phyloP scores from a whole-genome alignment of 1,140 invertebrate species.

The Drosophila orosa region DNA sequence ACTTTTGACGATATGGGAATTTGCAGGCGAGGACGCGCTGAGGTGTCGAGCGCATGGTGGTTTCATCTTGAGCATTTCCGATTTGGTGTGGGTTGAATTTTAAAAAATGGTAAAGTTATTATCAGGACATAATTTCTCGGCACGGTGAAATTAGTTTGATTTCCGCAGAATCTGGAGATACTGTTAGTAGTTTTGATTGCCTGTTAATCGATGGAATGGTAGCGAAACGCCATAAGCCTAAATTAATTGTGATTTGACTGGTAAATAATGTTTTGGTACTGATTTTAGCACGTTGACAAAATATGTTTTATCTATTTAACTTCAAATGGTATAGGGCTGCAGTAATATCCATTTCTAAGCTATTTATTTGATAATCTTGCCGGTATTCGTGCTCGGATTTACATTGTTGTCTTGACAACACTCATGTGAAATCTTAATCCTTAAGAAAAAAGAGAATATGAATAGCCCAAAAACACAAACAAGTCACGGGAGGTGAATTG shows the following conservation, averaged over 20 bases:
- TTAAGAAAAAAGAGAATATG: constrained; percentile 36
- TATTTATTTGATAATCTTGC: constrained; percentile 43
- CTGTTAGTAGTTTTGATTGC: constrained; percentile 37
- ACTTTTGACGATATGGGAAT: constrained; percentile 27
- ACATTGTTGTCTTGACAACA: constrained; percentile 51
- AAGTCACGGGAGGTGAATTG: constrained; percentile 31
- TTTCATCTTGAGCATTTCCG: constrained; percentile 18
- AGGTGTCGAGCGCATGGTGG: constrained; percentile 3
- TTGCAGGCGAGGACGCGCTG: not conserved
- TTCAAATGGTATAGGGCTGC: not conserved
- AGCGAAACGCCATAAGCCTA: not conserved
- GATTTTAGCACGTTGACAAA: too few relatives aligned
- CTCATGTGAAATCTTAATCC: constrained; percentile 44
- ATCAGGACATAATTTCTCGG: constrained; percentile 5
- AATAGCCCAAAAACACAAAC: constrained; percentile 25
- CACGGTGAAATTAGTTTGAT: constrained; percentile 54
- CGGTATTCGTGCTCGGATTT: constrained; percentile 39
- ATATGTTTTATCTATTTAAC: not conserved
- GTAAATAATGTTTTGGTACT: too few relatives aligned
- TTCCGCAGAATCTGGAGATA: constrained; percentile 20
- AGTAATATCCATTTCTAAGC: not conserved
- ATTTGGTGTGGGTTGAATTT: constrained; percentile 17
- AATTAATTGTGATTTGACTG: not conserved
- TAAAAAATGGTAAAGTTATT: constrained; percentile 30
- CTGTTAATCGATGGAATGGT: constrained; percentile 44